phyloP scores from a whole-genome alignment of 2,888 invertebrate species.

The Schizaphis graminum region DNA sequence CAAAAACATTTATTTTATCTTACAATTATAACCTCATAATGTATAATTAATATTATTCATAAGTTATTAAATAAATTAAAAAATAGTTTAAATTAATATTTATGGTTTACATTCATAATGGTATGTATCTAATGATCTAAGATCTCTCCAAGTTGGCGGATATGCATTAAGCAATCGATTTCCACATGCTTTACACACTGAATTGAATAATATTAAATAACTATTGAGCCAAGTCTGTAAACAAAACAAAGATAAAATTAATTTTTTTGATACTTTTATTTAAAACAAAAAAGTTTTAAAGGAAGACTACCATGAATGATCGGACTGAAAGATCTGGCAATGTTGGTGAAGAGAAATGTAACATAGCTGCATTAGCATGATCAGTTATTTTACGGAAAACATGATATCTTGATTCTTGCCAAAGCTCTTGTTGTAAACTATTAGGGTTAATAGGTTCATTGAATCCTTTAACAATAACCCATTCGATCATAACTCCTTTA shows the following conservation, averaged over 20 bases:
- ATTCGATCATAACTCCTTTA: conserved; percentile 93
- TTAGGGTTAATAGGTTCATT: conserved; percentile 76
- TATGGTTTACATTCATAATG: conserved; percentile 94
- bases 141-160: conserved; percentile 95
- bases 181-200: conserved; percentile 90
- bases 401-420: conserved; percentile 91
- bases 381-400: conserved; percentile 95
- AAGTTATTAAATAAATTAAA: neutral
- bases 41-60: neutral
- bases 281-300: conserved; percentile 22
- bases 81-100: conserved; percentile 14
- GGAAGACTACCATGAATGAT: conserved; percentile 83
- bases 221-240: conserved; percentile 92
- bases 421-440: conserved; percentile 78
- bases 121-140: conserved; percentile 89
- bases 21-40: neutral
- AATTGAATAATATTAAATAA: conserved; percentile 88
- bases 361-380: conserved; percentile 95
- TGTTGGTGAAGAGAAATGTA: conserved; percentile 93
- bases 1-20: neutral
- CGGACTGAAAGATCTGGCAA: conserved; percentile 90
- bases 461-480: conserved; percentile 93
- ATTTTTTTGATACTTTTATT: neutral
- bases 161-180: conserved; percentile 87
- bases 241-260: conserved; percentile 35